These are phyloP conservation scores for Montipora capitata DNA, from an alignment of 92 coral and sea anemone genomes.

Conservation along the genomic window DNA sequence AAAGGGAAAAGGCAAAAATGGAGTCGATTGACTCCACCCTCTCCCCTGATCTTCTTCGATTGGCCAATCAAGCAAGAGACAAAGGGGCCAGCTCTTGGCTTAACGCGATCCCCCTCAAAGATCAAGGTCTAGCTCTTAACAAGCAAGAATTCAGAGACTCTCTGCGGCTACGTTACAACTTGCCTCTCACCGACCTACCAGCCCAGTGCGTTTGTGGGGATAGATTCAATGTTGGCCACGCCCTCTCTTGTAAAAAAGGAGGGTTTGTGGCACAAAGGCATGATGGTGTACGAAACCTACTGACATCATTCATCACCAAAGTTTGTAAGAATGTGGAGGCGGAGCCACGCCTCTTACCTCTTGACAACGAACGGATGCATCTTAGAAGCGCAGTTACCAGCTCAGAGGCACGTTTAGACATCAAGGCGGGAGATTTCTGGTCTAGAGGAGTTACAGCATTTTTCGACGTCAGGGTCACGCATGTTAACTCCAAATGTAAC, in stretches of 20 bases:
- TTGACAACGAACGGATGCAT: conserved; percentile 54
- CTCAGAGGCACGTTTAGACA: conserved; percentile 49
- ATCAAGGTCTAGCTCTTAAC: conserved; percentile 55
- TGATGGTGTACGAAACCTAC: background rate
- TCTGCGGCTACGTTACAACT: conserved; percentile 15
- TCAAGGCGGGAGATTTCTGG: conserved; percentile 1
- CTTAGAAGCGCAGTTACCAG: conserved; percentile 46
- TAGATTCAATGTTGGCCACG: conserved; percentile 38
- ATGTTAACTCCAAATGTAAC: background rate
- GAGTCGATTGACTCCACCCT: conserved; percentile 51
- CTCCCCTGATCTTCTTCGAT: conserved; percentile 43
- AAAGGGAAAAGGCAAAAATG: conserved; percentile 19
- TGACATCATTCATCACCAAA: background rate
- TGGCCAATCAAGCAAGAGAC: conserved; percentile 49
- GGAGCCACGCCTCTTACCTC: conserved; percentile 71
- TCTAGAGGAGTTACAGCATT: conserved; percentile 19
- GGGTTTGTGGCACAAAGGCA: conserved; percentile 45
- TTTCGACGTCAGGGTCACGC: conserved; percentile 11
- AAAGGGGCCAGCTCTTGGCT: conserved; percentile 72
- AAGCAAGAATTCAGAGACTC: conserved; percentile 60
- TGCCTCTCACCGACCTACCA: conserved; percentile 12
- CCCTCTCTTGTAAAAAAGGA: conserved; percentile 61
- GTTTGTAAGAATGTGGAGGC: conserved; percentile 19
- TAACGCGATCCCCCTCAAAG: conserved; percentile 53
- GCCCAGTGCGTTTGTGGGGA: conserved; percentile 1